A percentile compares a stretch with the other conserved stretches of the same genome.
Evolutionary conservation across 2,797 vertebrate species (phyloP).

Genomic region (Ptychadena robeensis): DNA sequence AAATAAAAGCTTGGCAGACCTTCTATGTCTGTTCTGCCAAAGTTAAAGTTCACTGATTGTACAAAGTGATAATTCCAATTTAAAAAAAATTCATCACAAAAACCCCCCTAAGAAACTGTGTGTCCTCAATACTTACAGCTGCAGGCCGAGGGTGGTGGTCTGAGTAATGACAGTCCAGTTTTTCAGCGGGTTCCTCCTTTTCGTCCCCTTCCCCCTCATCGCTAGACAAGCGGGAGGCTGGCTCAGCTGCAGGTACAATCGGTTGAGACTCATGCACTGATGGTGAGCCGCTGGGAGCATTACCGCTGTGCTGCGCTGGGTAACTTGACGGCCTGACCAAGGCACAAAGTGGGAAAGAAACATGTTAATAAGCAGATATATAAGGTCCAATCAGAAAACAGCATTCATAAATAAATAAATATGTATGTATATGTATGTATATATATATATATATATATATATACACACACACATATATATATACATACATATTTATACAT

Average conservation of each 20-base stretch:
- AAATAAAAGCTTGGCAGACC: no score
- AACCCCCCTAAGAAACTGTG: no score
- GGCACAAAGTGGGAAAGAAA: background rate
- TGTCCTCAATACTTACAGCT: slow-evolving; percentile 83
- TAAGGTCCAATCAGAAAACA: background rate
- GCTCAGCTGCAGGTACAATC: slow-evolving; percentile 81
- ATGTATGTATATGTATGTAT: no score
- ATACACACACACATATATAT: no score
- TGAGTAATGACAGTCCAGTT: slow-evolving; percentile 99
- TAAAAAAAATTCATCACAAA: no score
- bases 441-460: no score
- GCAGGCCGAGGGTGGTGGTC: slow-evolving; percentile 97
- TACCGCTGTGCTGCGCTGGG: slow-evolving; percentile 83
- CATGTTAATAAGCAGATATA: background rate
- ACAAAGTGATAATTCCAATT: no score
- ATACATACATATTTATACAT: no score
- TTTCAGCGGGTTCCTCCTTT: slow-evolving; percentile 91
- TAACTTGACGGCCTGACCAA: slow-evolving; percentile 84
- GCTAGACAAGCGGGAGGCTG: slow-evolving; percentile 89
- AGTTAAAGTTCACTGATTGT: no score
- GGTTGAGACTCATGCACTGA: slow-evolving; percentile 86
- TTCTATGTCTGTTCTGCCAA: no score
- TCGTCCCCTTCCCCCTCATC: slow-evolving; percentile 98
- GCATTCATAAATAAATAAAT: no score
- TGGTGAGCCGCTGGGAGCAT: slow-evolving; percentile 81